These are phyloP conservation scores for Clarias fuscus DNA, from an alignment of 2,797 vertebrate species.

Conservation along the genomic window DNA sequence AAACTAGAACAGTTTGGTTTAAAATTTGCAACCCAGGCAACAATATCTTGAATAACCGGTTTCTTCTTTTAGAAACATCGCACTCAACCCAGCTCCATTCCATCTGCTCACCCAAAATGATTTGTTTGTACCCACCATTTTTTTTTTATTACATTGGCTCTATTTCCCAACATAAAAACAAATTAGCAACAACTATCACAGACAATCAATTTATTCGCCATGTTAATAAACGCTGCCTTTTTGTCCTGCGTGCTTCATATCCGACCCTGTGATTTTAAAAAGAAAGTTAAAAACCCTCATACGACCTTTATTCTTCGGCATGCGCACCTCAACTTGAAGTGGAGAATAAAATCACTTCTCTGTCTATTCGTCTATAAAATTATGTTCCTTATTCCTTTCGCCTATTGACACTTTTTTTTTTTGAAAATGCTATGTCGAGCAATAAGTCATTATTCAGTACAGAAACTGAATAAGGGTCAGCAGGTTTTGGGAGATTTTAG, in stretches of 20 bases:
- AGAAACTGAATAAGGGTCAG: constrained; percentile 4
- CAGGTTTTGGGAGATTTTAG: not conserved
- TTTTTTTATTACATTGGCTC: not conserved
- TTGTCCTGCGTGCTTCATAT: not conserved
- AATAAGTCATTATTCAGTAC: not conserved
- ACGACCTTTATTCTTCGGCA: not conserved
- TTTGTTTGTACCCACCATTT: too few species aligned
- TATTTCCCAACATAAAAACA: too few species aligned
- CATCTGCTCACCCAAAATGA: not conserved
- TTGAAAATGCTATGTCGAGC: not conserved
- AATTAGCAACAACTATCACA: not conserved
- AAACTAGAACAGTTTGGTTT: not conserved
- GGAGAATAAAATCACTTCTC: not conserved
- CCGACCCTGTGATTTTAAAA: not conserved
- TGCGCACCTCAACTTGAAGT: not conserved
- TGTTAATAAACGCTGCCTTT: not conserved
- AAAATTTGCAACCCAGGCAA: not conserved
- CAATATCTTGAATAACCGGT: not conserved
- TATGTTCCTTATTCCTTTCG: not conserved
- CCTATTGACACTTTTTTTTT: not conserved
- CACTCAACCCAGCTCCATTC: not conserved
- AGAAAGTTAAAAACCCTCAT: not conserved
- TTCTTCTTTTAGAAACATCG: not conserved
- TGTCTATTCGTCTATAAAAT: not conserved
- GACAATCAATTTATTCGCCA: not conserved